Conservation (phyloP, 2,888 invertebrate species). For the Eupithecia dodoneata region DNA sequence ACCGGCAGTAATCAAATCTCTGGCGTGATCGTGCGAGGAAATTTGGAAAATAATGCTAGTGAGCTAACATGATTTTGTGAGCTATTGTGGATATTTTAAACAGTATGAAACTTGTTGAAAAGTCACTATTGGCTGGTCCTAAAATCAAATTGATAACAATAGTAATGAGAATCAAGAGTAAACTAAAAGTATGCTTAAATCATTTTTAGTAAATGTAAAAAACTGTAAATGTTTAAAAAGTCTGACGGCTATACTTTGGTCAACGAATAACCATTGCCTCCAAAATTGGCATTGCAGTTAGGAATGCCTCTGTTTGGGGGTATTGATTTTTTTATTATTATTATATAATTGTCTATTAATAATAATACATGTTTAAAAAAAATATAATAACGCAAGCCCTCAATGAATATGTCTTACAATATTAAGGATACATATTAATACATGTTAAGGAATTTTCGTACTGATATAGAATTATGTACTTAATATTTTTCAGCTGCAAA, state of each 20-base stretch:
- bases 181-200: no score
- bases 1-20: slow-evolving; percentile 43
- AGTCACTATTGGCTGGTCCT: not conserved
- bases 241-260: not conserved
- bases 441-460: not conserved
- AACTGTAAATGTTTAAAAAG: no score
- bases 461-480: not conserved
- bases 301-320: no score
- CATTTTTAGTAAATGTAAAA: not conserved
- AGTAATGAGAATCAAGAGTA: no score
- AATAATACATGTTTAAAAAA: no score
- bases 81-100: not conserved
- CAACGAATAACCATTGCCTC: not conserved
- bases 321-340: no score
- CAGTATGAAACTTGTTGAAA: not conserved
- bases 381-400: no score
- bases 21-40: slow-evolving; percentile 27
- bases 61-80: not conserved
- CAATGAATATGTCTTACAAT: no score
- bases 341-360: no score
- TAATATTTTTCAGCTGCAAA: slow-evolving; percentile 10
- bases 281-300: no score
- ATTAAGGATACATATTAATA: no score
- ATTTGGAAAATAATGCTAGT: slow-evolving; percentile 9
- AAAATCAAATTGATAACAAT: not conserved